phyloP scores from a whole-genome alignment of 2,797 vertebrate genomes.

The Acanthornis magna region DNA sequence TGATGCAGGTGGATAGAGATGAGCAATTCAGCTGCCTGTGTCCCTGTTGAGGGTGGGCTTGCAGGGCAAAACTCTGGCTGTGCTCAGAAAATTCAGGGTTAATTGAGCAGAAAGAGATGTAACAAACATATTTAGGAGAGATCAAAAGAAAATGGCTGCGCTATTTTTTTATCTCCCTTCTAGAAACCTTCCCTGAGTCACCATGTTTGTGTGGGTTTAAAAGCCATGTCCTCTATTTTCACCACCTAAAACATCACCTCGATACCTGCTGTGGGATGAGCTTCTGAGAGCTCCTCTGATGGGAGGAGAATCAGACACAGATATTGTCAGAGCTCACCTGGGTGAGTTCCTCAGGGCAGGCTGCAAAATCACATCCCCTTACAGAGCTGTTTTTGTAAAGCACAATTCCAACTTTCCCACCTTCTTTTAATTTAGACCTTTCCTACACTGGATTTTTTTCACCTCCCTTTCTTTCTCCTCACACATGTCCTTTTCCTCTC shows the following conservation, averaged over 20 bases:
- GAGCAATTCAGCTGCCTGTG: not conserved
- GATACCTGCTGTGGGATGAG: not conserved
- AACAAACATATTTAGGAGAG: not conserved
- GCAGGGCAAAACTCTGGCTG: not conserved
- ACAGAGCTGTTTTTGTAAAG: not conserved
- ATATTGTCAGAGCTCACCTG: not conserved
- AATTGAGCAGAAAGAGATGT: not conserved
- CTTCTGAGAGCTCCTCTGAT: not conserved
- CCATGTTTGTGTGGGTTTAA: not conserved
- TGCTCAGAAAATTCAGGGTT: not conserved
- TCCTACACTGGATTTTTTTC: not conserved
- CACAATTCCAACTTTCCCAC: not conserved
- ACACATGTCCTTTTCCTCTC: not conserved
- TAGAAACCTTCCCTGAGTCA: not conserved
- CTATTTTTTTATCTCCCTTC: not conserved
- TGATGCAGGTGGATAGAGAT: not conserved
- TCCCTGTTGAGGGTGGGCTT: not conserved
- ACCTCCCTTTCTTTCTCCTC: not conserved
- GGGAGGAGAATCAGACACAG: not conserved
- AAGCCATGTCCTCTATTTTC: not conserved
- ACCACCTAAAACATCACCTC: not conserved
- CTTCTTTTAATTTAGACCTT: not conserved
- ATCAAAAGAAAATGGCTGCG: not conserved
- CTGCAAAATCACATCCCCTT: not conserved
- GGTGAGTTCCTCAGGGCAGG: not conserved